Base-by-base conservation (phyloP, 35 echinoderm and acorn worm species). In the Chiridota heheva region DNA sequence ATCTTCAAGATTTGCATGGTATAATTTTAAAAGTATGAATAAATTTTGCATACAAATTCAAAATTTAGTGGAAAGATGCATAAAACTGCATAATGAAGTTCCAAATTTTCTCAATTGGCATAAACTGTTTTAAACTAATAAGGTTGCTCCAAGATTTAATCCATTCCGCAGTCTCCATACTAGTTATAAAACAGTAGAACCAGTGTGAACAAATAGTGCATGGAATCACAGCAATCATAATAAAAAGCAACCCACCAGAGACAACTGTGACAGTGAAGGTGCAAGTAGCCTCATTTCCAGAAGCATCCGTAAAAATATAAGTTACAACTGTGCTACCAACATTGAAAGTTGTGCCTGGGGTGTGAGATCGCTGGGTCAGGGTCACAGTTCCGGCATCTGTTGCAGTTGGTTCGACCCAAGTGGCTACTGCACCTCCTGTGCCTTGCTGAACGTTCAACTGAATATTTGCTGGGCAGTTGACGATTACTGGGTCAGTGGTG, bases 261-360 rank as follows among this genome's bases (percentile, higher is more conserved):
- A 6, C 60, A 27, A 77, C 86, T 41, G 73, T 96, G 16, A 89
- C 66, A 57, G 72, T 84, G 51, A 89, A 84, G 1, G 42, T 42
- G 18, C 86, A 84, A 20, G 20, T 12, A 13, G 47, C 72, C 33
- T 36, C n/a, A 29, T 89, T 95, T 51, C 86, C 86, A 60, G 70
- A 34, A 36, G 58, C 40, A 43, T 95, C 91, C 2, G 44, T 53
- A 35, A 84, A 88, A 5, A 36, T 33, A 67, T 95, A 95, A 15
- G 16, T 13, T 3, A 96, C 86, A 20, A 24, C 30, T 0, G 81
- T 86, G 20, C 20, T 29, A 1, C 80, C 78, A 55, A 82, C 24
- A 44, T 77, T 29, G 31, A 83, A 87, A 36, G 44, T 82, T 28
- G 48, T 6, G 17, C 74, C 74, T 36, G 74, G 82, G 1, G 73